Conservation (phyloP, 2,888 invertebrate genomes). For the Orgyia antiqua region DNA sequence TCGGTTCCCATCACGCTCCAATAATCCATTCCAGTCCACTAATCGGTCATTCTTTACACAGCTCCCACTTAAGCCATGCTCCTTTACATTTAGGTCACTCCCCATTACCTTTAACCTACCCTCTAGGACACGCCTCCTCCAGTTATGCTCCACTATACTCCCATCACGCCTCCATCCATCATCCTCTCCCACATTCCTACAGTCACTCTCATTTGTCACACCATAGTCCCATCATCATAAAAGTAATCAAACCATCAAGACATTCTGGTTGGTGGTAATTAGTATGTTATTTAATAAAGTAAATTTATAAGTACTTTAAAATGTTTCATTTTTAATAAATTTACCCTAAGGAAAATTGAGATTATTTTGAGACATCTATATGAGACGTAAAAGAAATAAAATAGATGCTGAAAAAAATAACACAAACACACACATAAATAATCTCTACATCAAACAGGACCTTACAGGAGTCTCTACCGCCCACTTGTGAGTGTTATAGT, state of each 20-base stretch:
- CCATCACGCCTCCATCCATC: background rate
- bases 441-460: too few relatives aligned
- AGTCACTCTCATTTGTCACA: slow-evolving; percentile 1
- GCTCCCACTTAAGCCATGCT: slow-evolving; percentile 7
- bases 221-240: slow-evolving; percentile 15
- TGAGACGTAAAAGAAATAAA: too few relatives aligned
- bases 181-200: slow-evolving; percentile 1
- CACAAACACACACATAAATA: too few relatives aligned
- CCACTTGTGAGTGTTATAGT: too few relatives aligned
- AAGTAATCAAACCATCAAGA: slow-evolving; percentile 10
- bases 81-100: slow-evolving; percentile 1
- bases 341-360: too few relatives aligned
- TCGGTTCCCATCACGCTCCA: slow-evolving; percentile 1
- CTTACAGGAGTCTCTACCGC: too few relatives aligned
- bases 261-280: slow-evolving; percentile 20
- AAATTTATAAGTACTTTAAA: background rate
- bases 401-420: too few relatives aligned
- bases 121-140: slow-evolving; percentile 1
- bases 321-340: background rate
- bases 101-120: background rate
- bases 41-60: slow-evolving; percentile 1
- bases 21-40: background rate
- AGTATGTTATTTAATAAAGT: background rate
- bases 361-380: too few relatives aligned
- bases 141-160: background rate